Evolutionary conservation across 2,888 invertebrate genomes (phyloP).

Genomic region (Platypus cylindrus): DNA sequence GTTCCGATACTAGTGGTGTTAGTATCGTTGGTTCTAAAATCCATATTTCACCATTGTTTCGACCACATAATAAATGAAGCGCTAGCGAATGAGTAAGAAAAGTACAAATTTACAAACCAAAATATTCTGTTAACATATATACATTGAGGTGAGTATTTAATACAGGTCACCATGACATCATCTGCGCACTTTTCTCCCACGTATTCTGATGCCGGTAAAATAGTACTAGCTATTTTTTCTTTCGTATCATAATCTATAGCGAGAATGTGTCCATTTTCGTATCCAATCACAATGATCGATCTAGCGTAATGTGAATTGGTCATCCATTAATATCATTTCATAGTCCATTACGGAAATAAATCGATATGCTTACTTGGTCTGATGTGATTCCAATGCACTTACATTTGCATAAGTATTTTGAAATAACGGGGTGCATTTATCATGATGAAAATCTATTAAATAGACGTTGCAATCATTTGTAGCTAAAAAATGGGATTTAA

Average conservation of each 20-base stretch:
- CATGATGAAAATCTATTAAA: slow-evolving; percentile 39
- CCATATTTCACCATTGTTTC: slow-evolving; percentile 45
- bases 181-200: slow-evolving; percentile 15
- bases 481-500: slow-evolving; percentile 13
- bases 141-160: slow-evolving; percentile 48
- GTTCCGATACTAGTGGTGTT: slow-evolving; percentile 34
- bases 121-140: too few relatives aligned
- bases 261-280: slow-evolving; percentile 36
- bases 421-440: slow-evolving; percentile 35
- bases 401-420: slow-evolving; percentile 34
- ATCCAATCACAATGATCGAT: slow-evolving; percentile 38
- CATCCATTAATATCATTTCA: too few relatives aligned
- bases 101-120: too few relatives aligned
- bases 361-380: too few relatives aligned
- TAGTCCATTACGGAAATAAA: too few relatives aligned
- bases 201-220: slow-evolving; percentile 15
- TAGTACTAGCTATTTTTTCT: slow-evolving; percentile 16
- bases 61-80: slow-evolving; percentile 44
- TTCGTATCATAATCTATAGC: slow-evolving; percentile 35
- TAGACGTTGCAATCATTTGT: slow-evolving; percentile 36
- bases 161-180: slow-evolving; percentile 25
- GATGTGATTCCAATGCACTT: slow-evolving; percentile 38
- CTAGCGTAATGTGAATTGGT: too few relatives aligned
- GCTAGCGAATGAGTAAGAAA: slow-evolving; percentile 30
- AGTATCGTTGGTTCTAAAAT: slow-evolving; percentile 47